These are phyloP conservation scores for Drosophila helvetica DNA, from an alignment of 2,888 invertebrate genomes.

Conservation along the genomic window DNA sequence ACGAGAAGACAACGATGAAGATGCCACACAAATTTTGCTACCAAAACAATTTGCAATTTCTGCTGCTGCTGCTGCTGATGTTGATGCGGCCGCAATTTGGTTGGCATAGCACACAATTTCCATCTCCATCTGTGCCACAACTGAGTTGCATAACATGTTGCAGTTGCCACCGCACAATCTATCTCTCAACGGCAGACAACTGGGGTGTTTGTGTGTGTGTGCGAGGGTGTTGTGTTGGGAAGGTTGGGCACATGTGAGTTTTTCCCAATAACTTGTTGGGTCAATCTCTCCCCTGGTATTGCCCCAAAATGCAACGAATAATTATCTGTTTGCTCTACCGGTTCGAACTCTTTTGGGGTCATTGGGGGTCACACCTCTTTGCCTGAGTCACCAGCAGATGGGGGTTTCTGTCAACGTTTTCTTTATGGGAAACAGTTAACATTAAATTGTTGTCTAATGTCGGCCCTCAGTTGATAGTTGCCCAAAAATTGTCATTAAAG, in stretches of 20 bases:
- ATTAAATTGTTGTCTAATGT: conserved; percentile 5
- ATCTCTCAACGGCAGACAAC: conserved; percentile 24
- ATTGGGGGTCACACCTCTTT: conserved; percentile 12
- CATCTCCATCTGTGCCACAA: conserved; percentile 41
- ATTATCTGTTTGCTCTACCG: conserved; percentile 28
- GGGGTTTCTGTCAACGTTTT: conserved; percentile 1
- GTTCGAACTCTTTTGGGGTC: conserved; percentile 42
- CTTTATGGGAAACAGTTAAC: conserved; percentile 13
- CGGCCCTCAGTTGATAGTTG: conserved; percentile 30
- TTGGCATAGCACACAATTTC: conserved; percentile 51
- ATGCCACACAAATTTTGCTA: conserved; percentile 56
- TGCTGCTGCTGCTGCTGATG: conserved; percentile 52
- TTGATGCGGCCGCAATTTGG: conserved; percentile 48
- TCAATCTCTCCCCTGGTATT: conserved; percentile 49
- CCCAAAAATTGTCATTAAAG: conserved; percentile 41
- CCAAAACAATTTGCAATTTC: conserved; percentile 76
- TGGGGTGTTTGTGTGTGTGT: background rate
- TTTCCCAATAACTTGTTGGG: conserved; percentile 71
- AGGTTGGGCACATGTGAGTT: conserved; percentile 43
- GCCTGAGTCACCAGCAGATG: conserved; percentile 8
- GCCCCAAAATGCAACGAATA: conserved; percentile 35
- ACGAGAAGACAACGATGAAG: conserved; percentile 20
- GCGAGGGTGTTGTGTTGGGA: background rate
- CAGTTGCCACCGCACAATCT: conserved; percentile 55
- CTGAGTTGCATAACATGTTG: conserved; percentile 58